A percentile compares a stretch with the other conserved stretches of the same genome.
These are phyloP conservation scores for Eidolon dupreanum DNA, from an alignment of 2,797 vertebrate species.

Conservation along the genomic window DNA sequence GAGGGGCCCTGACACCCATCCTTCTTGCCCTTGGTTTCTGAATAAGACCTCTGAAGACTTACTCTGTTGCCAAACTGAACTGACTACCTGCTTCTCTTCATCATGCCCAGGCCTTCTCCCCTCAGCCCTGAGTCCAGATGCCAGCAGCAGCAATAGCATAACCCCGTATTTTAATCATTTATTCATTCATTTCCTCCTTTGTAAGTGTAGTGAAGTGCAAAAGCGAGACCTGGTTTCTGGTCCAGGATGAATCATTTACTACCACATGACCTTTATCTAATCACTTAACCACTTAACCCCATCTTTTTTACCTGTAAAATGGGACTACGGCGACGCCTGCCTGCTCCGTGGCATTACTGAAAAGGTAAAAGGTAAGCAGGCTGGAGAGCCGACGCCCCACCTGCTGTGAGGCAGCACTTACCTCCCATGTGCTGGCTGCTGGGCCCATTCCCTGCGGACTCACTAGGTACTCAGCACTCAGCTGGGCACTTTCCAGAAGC, in stretches of 20 bases:
- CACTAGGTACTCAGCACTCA: not conserved
- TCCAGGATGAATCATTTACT: not conserved
- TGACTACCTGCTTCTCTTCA: not conserved
- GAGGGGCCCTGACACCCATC: not conserved
- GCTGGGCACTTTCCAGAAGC: not conserved
- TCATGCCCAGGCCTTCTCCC: not conserved
- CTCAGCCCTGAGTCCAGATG: not conserved
- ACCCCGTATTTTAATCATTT: accelerated
- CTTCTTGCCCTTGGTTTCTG: not conserved
- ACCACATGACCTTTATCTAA: not conserved
- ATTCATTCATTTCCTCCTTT: not conserved
- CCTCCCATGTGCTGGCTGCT: not conserved
- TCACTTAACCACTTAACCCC: not conserved
- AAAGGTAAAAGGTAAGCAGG: not conserved
- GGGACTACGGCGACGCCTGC: not conserved
- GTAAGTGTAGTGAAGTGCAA: not conserved
- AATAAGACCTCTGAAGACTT: not conserved
- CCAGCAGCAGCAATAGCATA: not conserved
- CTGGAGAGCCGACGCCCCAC: not conserved
- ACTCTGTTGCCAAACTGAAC: not conserved
- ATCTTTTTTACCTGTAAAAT: not conserved
- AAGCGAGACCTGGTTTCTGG: not conserved
- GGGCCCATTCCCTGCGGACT: not conserved
- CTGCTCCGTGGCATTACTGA: not conserved
- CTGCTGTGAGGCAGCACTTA: not conserved